These are phyloP conservation scores for Apeltes quadracus DNA, from an alignment of 2,113 vertebrate genomes.

Conservation along the genomic window DNA sequence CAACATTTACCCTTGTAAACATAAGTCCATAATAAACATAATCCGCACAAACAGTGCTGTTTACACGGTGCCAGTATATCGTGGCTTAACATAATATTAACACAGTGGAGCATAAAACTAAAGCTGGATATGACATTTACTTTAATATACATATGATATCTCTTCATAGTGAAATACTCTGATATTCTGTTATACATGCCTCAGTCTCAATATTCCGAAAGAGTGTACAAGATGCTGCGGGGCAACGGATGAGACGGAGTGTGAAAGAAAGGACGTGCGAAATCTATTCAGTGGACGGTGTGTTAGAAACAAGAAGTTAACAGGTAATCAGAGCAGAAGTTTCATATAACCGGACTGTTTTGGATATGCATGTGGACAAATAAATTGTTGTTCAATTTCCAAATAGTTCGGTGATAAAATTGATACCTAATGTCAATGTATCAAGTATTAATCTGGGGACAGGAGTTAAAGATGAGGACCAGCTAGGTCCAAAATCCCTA, in stretches of 20 bases:
- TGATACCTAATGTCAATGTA: background rate
- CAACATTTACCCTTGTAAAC: slow-evolving; percentile 13
- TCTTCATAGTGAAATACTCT: slow-evolving; percentile 72
- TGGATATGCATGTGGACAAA: background rate
- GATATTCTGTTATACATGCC: slow-evolving; percentile 80
- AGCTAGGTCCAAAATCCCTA: background rate
- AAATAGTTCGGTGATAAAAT: background rate
- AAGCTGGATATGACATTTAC: slow-evolving; percentile 53
- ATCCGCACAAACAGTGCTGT: slow-evolving; percentile 23
- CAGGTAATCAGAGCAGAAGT: slow-evolving; percentile 6
- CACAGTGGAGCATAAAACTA: slow-evolving; percentile 39
- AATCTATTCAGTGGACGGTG: background rate
- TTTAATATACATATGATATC: slow-evolving; percentile 59
- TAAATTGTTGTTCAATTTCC: background rate
- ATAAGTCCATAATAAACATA: slow-evolving; percentile 14
- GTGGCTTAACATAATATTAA: slow-evolving; percentile 35
- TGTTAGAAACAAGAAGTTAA: background rate
- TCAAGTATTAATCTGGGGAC: slow-evolving; percentile 1
- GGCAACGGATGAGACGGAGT: background rate
- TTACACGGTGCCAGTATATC: slow-evolving; percentile 42
- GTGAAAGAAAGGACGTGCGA: background rate
- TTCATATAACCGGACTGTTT: background rate
- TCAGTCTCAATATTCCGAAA: slow-evolving; percentile 74
- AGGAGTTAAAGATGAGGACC: background rate
- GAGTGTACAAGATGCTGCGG: slow-evolving; percentile 50